Conservation (phyloP, 2,888 invertebrate genomes). For the Salticus scenicus region DNA sequence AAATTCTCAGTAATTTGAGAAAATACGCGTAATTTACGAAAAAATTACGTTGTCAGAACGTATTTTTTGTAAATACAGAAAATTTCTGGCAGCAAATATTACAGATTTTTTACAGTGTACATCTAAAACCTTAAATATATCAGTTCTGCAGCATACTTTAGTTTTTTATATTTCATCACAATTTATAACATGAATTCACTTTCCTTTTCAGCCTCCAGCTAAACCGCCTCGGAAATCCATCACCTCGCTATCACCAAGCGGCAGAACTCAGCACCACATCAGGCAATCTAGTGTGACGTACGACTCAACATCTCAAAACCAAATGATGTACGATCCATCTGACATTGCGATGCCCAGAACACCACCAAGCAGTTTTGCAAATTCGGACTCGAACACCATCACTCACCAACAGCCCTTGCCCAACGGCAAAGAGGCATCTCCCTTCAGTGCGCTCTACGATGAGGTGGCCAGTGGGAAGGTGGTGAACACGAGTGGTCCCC, state of each 20-base stretch:
- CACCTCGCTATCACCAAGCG: constrained; percentile 65
- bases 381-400: constrained; percentile 9
- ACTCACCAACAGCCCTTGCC: constrained; percentile 28
- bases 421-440: constrained; percentile 52
- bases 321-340: constrained; percentile 60
- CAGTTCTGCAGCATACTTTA: too few species aligned
- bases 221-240: constrained; percentile 69
- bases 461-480: constrained; percentile 66
- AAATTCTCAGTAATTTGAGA: too few species aligned
- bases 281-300: constrained; percentile 58
- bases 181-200: too few species aligned
- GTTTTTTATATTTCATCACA: too few species aligned
- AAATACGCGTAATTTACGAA: too few species aligned
- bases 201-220: constrained; percentile 54
- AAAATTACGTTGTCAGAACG: too few species aligned
- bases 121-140: too few species aligned
- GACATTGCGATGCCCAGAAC: constrained; percentile 58
- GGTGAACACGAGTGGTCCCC: constrained; percentile 25
- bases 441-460: constrained; percentile 70
- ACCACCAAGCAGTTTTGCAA: constrained; percentile 59
- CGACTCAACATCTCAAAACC: constrained; percentile 53
- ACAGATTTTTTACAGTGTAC: too few species aligned
- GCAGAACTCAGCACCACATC: constrained; percentile 60
- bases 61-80: too few species aligned
- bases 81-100: too few species aligned